Evolutionary conservation across 2,888 invertebrate genomes (phyloP), one percentile per base, ranked within the genome.

Genomic region (Andrena haemorrhoa): DNA sequence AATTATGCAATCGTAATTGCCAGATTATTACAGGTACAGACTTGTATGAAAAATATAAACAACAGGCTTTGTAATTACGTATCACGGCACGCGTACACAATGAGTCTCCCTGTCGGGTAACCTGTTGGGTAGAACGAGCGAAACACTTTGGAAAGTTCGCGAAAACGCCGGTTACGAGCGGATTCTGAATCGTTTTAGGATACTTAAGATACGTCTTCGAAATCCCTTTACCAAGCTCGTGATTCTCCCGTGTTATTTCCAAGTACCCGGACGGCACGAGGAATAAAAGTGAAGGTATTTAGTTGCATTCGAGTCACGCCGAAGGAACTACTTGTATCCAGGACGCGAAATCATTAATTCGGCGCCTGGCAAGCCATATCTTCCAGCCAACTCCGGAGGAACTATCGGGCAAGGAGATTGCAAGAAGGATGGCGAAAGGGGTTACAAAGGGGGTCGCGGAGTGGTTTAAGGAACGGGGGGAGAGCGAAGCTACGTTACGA

Each of bases 401-500:
- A 90, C 89, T 86, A 82, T 77, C 53, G 64, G 70, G 58, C 47
- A 64, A 79, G 82, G 76, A 75, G 71, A 66, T 20, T 47, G 71
- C 79, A 65, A 72, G 72, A 75, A 77, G 71, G 66, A 71, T 23
- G 69, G 65, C 61, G 60, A 61, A 73, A 74, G 77, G 68, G 66
- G 74, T 82, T 76, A 26, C 66, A 71, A 88, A 84, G 83, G 84
- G 89, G 84, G 82, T 89, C 88, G 86, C 83, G 80, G 83, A 86
- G 85, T 89, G 89, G 89, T 87, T 84, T 84, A 86, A 83, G 86
- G 88, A 87, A 89, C 80, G 88, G 88, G 89, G 66, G 49, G 86
- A 89, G 84, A 86, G 82, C 85, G 85, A 53, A 84, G 88, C 87
- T 90, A 90, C 90, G 90, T 92, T 91, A 90, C 90, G 88, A 91